Evolutionary conservation across 2,113 vertebrate genomes (phyloP).

Genomic region (Chaenocephalus aceratus): DNA sequence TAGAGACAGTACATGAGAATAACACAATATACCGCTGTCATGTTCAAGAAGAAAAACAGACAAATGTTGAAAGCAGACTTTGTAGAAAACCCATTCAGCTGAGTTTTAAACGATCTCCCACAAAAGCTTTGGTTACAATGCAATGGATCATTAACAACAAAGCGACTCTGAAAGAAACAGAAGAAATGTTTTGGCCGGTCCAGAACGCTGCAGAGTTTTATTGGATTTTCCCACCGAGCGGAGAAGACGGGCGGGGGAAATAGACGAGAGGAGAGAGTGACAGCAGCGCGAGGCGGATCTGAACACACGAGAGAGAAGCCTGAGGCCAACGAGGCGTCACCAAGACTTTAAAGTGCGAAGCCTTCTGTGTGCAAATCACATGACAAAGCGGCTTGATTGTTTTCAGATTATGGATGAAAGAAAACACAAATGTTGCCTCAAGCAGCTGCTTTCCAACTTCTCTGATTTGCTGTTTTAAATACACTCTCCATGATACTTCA

Average conservation of each 20-base stretch:
- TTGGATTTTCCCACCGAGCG: slow-evolving; percentile 60
- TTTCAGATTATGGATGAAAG: not conserved
- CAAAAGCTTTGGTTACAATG: slow-evolving; percentile 28
- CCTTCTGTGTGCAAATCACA: not conserved
- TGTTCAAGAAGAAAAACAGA: slow-evolving; percentile 4
- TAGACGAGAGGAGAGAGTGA: slow-evolving; percentile 23
- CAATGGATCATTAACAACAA: slow-evolving; percentile 30
- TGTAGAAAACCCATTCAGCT: not conserved
- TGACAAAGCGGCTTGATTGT: not conserved
- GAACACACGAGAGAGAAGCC: not conserved
- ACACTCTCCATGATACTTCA: too few relatives aligned
- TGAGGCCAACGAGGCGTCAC: slow-evolving; percentile 10
- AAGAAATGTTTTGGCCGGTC: slow-evolving; percentile 19
- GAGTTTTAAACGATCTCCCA: slow-evolving; percentile 14
- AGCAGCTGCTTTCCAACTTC: too few relatives aligned
- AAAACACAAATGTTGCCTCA: too few relatives aligned
- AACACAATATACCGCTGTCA: not conserved
- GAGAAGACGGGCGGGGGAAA: slow-evolving; percentile 33
- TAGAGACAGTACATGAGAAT: not conserved
- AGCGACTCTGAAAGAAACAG: slow-evolving; percentile 30
- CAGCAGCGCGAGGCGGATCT: slow-evolving; percentile 40
- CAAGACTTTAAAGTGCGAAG: not conserved
- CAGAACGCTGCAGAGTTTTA: slow-evolving; percentile 35
- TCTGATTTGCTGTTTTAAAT: too few relatives aligned
- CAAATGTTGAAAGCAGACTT: slow-evolving; percentile 22